Evolutionary conservation across 2,113 vertebrate genomes (phyloP).

Genomic region (Fregata magnificens): DNA sequence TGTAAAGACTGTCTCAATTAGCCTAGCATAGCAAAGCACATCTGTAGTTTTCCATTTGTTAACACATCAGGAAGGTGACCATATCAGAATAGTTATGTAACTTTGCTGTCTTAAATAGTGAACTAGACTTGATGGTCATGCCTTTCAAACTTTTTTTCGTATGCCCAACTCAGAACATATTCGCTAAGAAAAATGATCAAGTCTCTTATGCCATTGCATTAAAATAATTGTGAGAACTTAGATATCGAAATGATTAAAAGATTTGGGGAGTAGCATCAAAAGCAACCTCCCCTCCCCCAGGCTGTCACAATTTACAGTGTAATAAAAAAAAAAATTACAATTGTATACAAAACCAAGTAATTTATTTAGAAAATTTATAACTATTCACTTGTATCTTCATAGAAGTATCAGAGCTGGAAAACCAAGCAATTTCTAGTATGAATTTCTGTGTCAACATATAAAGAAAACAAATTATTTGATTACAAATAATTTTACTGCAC

Average conservation of each 20-base stretch:
- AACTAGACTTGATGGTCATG: not conserved
- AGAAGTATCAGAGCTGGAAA: not conserved
- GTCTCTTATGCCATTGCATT: not conserved
- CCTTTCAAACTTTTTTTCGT: not conserved
- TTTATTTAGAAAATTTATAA: constrained; percentile 46
- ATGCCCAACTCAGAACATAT: not conserved
- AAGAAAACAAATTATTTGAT: constrained; percentile 18
- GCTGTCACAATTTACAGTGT: not conserved
- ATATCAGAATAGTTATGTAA: not conserved
- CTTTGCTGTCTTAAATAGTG: not conserved
- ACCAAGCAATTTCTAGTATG: not conserved
- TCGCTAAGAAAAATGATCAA: not conserved
- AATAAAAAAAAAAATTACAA: not conserved
- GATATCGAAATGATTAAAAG: not conserved
- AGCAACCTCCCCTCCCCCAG: not conserved
- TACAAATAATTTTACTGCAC: not conserved
- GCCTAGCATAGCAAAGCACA: not conserved
- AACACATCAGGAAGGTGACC: not conserved
- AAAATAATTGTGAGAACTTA: not conserved
- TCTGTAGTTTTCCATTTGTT: not conserved
- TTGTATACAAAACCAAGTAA: not conserved
- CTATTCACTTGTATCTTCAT: not conserved
- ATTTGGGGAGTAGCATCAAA: not conserved
- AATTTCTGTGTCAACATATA: not conserved
- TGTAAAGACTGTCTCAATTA: not conserved